These are phyloP conservation scores for Apodemus speciosus DNA, from an alignment of 2,113 vertebrate genomes.

Conservation along the genomic window DNA sequence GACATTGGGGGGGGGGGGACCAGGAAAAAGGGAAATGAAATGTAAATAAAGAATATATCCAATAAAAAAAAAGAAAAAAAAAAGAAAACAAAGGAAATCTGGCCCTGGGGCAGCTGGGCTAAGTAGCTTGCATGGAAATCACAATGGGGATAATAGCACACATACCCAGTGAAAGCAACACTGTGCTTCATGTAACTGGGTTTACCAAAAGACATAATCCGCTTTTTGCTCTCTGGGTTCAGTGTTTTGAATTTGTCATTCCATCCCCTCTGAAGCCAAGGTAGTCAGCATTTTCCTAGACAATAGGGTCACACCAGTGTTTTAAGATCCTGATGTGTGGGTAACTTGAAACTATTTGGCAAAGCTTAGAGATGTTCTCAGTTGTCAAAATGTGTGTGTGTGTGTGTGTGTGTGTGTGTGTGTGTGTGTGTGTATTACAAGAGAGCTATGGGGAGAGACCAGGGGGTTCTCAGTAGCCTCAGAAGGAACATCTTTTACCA, in stretches of 20 bases:
- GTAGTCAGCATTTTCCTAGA: neutral
- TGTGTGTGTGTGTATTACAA: neutral
- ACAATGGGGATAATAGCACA: neutral
- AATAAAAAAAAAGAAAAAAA: too few relatives aligned
- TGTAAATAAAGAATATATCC: too few relatives aligned
- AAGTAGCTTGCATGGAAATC: neutral
- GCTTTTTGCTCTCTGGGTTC: neutral
- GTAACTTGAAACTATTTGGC: neutral
- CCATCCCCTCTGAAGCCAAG: neutral
- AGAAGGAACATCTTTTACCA: accelerated
- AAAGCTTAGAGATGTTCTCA: neutral
- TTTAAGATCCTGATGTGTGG: neutral
- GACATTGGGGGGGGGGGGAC: too few relatives aligned
- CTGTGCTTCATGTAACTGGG: accelerated
- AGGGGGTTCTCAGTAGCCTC: neutral
- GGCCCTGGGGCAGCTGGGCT: neutral
- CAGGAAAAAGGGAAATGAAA: too few relatives aligned
- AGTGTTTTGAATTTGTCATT: neutral
- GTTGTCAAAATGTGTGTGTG: neutral
- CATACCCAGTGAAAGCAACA: neutral
- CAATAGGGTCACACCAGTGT: neutral
- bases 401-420: neutral
- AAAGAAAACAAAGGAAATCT: neutral
- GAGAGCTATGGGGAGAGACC: neutral
- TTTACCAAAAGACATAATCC: neutral